These are phyloP conservation scores for Rhagium mordax DNA, from an alignment of 2,888 invertebrate genomes.

Conservation along the genomic window DNA sequence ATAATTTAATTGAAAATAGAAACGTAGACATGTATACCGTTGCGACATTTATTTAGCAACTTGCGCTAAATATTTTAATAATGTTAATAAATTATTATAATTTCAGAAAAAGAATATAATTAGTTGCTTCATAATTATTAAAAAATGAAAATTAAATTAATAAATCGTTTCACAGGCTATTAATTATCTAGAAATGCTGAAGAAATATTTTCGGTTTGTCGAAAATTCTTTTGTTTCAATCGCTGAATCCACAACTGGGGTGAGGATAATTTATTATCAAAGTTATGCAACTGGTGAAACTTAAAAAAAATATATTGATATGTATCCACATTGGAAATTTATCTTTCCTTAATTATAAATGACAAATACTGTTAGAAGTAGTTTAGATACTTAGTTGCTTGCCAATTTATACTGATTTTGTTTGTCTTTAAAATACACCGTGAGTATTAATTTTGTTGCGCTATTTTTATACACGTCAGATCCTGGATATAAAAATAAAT, in stretches of 20 bases:
- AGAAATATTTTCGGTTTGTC: neutral
- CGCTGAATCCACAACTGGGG: neutral
- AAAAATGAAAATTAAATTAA: neutral
- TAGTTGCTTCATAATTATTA: constrained; percentile 6
- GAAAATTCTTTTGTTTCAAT: neutral
- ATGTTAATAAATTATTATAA: constrained; percentile 9
- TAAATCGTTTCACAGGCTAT: constrained; percentile 3
- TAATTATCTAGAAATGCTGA: neutral
- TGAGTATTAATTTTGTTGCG: too few relatives aligned
- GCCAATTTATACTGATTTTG: too few relatives aligned
- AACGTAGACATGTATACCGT: neutral
- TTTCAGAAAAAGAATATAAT: constrained; percentile 1
- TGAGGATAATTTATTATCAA: too few relatives aligned
- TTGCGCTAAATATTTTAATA: constrained; percentile 16
- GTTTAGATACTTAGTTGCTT: too few relatives aligned
- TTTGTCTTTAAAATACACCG: too few relatives aligned
- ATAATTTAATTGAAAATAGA: constrained; percentile 1
- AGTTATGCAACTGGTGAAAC: too few relatives aligned
- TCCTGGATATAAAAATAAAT: too few relatives aligned
- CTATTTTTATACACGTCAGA: too few relatives aligned
- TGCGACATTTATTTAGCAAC: constrained; percentile 5
- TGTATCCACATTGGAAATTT: too few relatives aligned
- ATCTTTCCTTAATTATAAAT: too few relatives aligned
- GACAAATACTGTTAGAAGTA: too few relatives aligned
- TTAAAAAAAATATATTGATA: too few relatives aligned